These are phyloP conservation scores for Ptilonorhynchus violaceus DNA, from an alignment of 2,113 vertebrate genomes.

Conservation along the genomic window DNA sequence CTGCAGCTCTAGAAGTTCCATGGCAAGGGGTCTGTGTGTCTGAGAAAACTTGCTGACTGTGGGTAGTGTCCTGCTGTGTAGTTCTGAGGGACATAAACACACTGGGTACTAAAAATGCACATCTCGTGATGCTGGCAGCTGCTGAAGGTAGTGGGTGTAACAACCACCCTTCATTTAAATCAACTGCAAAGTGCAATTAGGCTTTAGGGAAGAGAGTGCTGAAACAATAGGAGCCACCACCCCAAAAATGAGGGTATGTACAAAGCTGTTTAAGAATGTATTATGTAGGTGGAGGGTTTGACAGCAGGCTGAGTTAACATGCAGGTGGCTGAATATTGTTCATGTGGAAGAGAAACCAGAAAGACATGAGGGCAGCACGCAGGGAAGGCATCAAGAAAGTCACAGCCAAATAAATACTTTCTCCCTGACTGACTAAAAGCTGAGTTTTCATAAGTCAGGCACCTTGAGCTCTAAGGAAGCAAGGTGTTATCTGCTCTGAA, in stretches of 20 bases:
- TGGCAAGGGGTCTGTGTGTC: not conserved
- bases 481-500: not conserved
- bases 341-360: not conserved
- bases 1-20: not conserved
- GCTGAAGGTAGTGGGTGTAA: not conserved
- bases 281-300: conserved; percentile 28
- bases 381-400: not conserved
- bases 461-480: not conserved
- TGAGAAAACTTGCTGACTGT: not conserved
- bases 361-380: not conserved
- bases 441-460: not conserved
- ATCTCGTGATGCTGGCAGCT: not conserved
- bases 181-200: conserved; percentile 22
- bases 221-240: conserved; percentile 24
- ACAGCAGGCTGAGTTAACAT: not conserved
- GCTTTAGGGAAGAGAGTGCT: not conserved
- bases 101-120: not conserved
- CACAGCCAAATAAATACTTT: not conserved
- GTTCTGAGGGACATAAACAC: not conserved
- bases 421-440: not conserved
- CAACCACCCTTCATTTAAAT: not conserved
- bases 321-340: not conserved
- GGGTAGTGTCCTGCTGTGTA: not conserved
- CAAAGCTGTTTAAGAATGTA: not conserved
- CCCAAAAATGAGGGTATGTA: not conserved